These are phyloP conservation scores for Chloebia gouldiae DNA, from an alignment of 2,113 vertebrate genomes.

Conservation along the genomic window DNA sequence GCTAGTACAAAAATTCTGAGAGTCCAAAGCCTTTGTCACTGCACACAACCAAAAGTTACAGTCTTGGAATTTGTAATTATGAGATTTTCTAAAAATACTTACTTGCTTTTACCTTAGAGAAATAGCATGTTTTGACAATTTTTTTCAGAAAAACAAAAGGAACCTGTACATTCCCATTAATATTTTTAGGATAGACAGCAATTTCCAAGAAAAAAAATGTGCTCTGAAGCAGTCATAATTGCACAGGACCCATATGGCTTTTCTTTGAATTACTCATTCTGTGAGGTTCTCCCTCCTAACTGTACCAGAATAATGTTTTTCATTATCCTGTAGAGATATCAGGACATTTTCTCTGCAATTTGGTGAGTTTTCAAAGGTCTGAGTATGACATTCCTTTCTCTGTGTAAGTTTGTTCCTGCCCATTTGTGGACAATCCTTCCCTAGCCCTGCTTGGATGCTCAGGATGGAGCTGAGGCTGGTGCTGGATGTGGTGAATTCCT, in stretches of 20 bases:
- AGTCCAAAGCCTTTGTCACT: background rate
- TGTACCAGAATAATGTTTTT: background rate
- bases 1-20: background rate
- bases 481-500: background rate
- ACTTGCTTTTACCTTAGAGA: background rate
- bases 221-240: background rate
- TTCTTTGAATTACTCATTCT: background rate
- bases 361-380: background rate
- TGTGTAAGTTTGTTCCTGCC: background rate
- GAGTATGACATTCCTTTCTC: background rate
- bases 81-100: background rate
- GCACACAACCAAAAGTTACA: background rate
- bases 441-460: background rate
- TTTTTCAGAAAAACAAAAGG: background rate
- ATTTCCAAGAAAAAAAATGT: background rate
- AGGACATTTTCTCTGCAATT: background rate
- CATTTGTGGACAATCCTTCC: background rate
- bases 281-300: background rate
- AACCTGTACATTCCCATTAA: background rate
- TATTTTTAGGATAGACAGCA: background rate
- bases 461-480: fast-evolving
- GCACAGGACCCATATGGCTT: background rate
- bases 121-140: background rate
- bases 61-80: background rate
- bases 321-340: background rate